A percentile compares a stretch with the other conserved stretches of the same genome.
Evolutionary conservation across 2,797 vertebrate genomes (phyloP).

Genomic region (Linurgus olivaceus): DNA sequence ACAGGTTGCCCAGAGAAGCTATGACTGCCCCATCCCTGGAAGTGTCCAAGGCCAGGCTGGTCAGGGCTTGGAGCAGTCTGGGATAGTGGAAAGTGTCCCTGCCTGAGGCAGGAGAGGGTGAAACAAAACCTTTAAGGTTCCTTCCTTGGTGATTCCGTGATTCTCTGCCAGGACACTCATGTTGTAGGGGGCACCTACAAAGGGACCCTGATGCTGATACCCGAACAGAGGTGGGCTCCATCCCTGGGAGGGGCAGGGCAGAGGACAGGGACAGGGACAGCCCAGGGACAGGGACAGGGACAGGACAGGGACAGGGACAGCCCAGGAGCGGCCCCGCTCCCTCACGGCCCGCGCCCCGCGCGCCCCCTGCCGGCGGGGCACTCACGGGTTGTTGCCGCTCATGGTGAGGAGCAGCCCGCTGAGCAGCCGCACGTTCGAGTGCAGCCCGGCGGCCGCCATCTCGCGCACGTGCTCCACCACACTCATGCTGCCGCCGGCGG

Average conservation of each 20-base stretch:
- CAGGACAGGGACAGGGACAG: background rate
- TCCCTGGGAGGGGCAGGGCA: too few species aligned
- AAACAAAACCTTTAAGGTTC: background rate
- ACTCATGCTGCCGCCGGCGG: constrained; percentile 78
- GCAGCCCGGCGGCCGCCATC: constrained; percentile 95
- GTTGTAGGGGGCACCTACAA: fast-evolving
- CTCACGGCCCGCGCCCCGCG: background rate
- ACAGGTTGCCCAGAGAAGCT: background rate
- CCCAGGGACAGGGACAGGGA: too few species aligned
- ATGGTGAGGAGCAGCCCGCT: constrained; percentile 95
- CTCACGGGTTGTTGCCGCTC: constrained; percentile 99
- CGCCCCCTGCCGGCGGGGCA: constrained; percentile 35
- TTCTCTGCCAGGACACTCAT: fast-evolving
- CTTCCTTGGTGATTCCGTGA: fast-evolving
- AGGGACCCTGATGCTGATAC: background rate
- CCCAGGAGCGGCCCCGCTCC: background rate
- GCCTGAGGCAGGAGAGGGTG: background rate
- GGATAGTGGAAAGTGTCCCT: background rate
- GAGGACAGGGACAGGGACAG: too few species aligned
- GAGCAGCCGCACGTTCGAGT: constrained; percentile 94
- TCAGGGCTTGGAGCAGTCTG: fast-evolving
- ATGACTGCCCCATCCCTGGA: background rate
- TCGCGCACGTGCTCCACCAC: constrained; percentile 95
- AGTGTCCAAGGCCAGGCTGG: background rate
- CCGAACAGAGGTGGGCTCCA: background rate